phyloP scores from a whole-genome alignment of 2,113 vertebrate genomes.

The Siniperca chuatsi region DNA sequence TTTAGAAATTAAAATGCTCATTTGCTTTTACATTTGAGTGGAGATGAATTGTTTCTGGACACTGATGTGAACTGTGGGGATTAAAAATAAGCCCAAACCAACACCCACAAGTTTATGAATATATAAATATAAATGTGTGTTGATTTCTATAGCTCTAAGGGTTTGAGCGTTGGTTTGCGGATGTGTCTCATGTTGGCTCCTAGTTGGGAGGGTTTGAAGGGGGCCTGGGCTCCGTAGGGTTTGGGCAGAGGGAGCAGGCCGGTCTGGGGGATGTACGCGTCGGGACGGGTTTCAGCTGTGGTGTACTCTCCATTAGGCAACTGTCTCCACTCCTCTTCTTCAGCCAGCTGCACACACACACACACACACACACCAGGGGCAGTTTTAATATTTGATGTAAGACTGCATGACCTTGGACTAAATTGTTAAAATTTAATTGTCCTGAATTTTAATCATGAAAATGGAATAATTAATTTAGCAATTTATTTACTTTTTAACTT shows the following conservation, averaged over 20 bases:
- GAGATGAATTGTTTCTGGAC: neutral
- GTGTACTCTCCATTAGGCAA: conserved; percentile 77
- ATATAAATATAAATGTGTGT: neutral
- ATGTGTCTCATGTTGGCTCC: conserved; percentile 87
- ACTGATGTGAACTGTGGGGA: neutral
- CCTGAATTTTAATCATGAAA: conserved; percentile 59
- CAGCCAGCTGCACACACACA: conserved; percentile 73
- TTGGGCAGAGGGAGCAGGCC: conserved; percentile 84
- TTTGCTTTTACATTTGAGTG: neutral
- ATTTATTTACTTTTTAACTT: neutral
- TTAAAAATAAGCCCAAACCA: no score
- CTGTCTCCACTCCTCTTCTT: conserved; percentile 80
- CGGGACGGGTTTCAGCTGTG: conserved; percentile 86
- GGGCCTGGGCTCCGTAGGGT: conserved; percentile 87
- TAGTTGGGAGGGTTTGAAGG: conserved; percentile 87
- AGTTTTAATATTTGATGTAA: conserved; percentile 58
- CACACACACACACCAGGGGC: conserved; percentile 21
- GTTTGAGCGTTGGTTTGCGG: conserved; percentile 82
- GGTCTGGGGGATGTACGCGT: conserved; percentile 84
- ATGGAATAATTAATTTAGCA: conserved; percentile 53
- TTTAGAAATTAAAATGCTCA: neutral
- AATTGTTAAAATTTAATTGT: conserved; percentile 40
- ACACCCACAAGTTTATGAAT: neutral
- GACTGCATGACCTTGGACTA: conserved; percentile 51
- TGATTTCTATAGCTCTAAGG: conserved; percentile 32